These are phyloP conservation scores for Pitangus sulphuratus DNA, from an alignment of 2,797 vertebrate genomes.

Conservation along the genomic window DNA sequence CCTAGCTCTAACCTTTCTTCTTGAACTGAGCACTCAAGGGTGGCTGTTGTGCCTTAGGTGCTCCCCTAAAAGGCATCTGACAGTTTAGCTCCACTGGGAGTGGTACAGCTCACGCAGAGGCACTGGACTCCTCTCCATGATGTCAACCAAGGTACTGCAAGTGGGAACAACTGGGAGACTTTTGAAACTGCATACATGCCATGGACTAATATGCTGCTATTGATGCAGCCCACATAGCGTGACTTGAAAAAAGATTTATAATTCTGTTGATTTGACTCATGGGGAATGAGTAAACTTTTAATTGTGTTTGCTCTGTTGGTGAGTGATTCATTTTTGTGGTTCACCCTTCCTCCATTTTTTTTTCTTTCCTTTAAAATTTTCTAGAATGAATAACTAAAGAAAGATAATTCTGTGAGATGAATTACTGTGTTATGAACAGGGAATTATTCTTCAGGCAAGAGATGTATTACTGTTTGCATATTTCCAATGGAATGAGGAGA, in stretches of 20 bases:
- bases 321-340: neutral
- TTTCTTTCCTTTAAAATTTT: neutral
- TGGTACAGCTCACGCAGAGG: neutral
- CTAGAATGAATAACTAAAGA: neutral
- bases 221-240: neutral
- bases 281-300: neutral
- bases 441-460: conserved; percentile 38
- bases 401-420: conserved; percentile 15
- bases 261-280: neutral
- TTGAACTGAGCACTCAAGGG: neutral
- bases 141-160: fast-evolving
- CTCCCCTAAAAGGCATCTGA: neutral
- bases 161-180: neutral
- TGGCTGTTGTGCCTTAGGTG: neutral
- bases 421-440: neutral
- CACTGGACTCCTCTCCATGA: neutral
- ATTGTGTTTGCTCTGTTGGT: neutral
- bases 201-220: neutral
- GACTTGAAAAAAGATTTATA: neutral
- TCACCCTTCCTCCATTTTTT: fast-evolving
- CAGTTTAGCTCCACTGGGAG: neutral
- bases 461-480: conserved; percentile 34
- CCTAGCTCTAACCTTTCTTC: neutral
- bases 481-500: conserved; percentile 33
- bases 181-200: neutral